Percentiles rank a stretch among this genome's conserved stretches.
Evolutionary conservation across 2,888 invertebrate genomes (phyloP).

Genomic region (Drosophila peninsularis): DNA sequence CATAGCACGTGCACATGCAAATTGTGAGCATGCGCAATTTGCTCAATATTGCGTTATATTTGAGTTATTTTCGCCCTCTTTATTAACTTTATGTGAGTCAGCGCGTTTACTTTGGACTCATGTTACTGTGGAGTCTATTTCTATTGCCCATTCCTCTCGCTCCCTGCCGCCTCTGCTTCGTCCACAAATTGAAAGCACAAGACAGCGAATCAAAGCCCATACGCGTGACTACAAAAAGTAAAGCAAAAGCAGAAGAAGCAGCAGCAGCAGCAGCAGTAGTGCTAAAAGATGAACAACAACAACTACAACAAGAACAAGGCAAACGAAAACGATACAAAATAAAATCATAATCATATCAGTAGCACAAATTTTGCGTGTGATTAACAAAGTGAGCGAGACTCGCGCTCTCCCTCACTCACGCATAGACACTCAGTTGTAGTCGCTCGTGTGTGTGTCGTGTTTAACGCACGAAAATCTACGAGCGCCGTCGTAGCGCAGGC

Average conservation of each 20-base stretch:
- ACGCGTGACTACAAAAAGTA: slow-evolving; percentile 67
- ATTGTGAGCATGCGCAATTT: slow-evolving; percentile 27
- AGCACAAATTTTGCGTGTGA: slow-evolving; percentile 41
- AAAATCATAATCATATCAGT: slow-evolving; percentile 69
- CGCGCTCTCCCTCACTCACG: not conserved
- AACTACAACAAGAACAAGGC: slow-evolving; percentile 8
- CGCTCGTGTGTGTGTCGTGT: slow-evolving; percentile 15
- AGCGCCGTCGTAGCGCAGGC: slow-evolving; percentile 14
- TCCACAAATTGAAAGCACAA: slow-evolving; percentile 6
- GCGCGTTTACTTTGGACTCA: slow-evolving; percentile 5
- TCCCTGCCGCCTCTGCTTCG: not conserved
- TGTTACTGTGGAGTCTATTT: slow-evolving; percentile 19
- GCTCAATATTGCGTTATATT: slow-evolving; percentile 20
- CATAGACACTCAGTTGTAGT: not conserved
- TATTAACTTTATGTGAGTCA: slow-evolving; percentile 21
- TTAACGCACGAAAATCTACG: slow-evolving; percentile 8
- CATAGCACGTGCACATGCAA: slow-evolving; percentile 19
- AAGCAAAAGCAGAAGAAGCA: slow-evolving; percentile 23
- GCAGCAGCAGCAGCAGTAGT: slow-evolving; percentile 12
- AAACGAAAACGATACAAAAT: slow-evolving; percentile 30
- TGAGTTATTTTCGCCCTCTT: not conserved
- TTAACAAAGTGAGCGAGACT: slow-evolving; percentile 29
- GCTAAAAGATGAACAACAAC: slow-evolving; percentile 36
- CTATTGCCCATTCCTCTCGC: not conserved
- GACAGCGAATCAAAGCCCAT: slow-evolving; percentile 57